Base-by-base conservation (phyloP, 1,140 invertebrate species). In the Cecropterus lyciades region DNA sequence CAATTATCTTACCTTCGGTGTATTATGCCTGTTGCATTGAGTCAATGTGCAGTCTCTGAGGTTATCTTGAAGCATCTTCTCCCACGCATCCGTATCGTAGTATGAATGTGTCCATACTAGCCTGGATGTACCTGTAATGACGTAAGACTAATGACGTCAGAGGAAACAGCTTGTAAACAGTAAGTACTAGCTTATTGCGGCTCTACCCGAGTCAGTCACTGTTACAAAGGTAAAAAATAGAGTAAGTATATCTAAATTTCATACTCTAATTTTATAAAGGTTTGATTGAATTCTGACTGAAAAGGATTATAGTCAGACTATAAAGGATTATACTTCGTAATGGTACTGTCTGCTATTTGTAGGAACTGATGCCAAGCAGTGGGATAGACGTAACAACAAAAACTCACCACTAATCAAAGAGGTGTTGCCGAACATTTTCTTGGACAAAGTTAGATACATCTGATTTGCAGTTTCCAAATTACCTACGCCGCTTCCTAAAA, bases 41-140 rank as follows among this genome's bases (percentile, higher is more conserved):
- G 97, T 96, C 20, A 98, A 89, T 17, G 92, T 91, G 46, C 87
- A 93, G 57, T 96, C 95, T 6, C 96, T 95, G 20, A 97, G 84
- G 79, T 96, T 93, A 60, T 95, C 93, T 86, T 95, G 94, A 1
- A 99, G 88, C 73, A 99, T 94, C 73, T 95, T 93, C 82, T 98
- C 97, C 97, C 97, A 99, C 1, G 96, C 91, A 0, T 94, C 93
- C 0, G 97, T 97, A 82, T 99, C 96, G 91, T 99, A 99, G 90
- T 98, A 99, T 0, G 97, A 95, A 87, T 98, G 97, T 65, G 94
- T 96, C 95, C 96, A 96, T 4, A 99, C 94, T 16, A 99, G 92
- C 69, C 95, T 95, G 46, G 96, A 95, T 0, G 96, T 96, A 9
- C 97, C 98, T 87, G 93, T 92, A 53, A 20, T n/a, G n/a, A n/a